Percentiles rank a stretch among this genome's conserved stretches.
Conservation (phyloP, 2,797 vertebrate genomes). For the Acrossocheilus fasciatus region DNA sequence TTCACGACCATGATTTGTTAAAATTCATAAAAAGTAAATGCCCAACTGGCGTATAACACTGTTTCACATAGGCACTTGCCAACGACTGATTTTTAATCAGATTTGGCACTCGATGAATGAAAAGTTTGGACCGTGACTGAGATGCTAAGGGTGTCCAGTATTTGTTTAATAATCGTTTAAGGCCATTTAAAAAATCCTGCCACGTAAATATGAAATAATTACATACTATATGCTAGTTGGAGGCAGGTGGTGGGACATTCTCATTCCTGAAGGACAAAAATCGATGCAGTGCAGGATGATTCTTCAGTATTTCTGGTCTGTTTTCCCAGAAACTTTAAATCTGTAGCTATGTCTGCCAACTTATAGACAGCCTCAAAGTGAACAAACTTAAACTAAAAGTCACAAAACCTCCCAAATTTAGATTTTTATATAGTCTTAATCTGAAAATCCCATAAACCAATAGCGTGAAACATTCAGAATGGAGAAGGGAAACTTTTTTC, state of each 20-base stretch:
- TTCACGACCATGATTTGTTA: neutral
- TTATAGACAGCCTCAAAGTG: neutral
- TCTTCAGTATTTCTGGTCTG: neutral
- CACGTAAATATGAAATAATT: neutral
- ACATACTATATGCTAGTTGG: neutral
- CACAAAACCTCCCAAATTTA: neutral
- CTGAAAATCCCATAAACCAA: neutral
- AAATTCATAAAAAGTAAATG: neutral
- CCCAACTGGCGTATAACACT: neutral
- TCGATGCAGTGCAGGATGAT: neutral
- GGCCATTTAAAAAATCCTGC: neutral
- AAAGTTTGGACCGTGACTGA: neutral
- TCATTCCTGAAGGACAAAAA: neutral
- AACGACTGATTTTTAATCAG: neutral
- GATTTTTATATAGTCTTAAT: neutral
- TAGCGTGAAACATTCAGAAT: conserved; percentile 2
- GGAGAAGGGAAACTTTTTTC: neutral
- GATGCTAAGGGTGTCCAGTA: neutral
- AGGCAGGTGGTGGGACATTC: neutral
- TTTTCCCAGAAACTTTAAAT: neutral
- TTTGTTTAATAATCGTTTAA: neutral
- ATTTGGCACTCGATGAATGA: neutral
- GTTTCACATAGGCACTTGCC: neutral
- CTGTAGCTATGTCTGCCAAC: neutral
- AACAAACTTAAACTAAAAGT: neutral